Conservation (phyloP, 1,140 invertebrate species). For the Luehdorfia chinensis region DNA sequence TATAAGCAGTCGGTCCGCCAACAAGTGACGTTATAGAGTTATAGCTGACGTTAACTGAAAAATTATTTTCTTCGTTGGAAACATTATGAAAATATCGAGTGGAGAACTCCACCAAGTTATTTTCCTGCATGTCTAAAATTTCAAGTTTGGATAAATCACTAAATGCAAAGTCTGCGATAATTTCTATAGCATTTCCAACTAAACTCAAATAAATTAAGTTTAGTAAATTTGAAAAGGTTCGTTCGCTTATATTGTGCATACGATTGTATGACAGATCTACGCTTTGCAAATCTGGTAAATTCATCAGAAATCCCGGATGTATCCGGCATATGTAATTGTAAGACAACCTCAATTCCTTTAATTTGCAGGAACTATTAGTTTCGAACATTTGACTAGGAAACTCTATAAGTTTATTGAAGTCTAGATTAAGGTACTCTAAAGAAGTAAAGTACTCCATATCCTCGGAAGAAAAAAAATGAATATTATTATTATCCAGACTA, state of each 20-base stretch:
- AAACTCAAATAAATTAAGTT: constrained; percentile 81
- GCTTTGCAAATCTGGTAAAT: constrained; percentile 79
- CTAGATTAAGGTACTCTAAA: constrained; percentile 89
- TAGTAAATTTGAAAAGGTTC: constrained; percentile 79
- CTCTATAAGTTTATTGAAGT: constrained; percentile 85
- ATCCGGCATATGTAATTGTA: constrained; percentile 82
- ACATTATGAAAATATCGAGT: constrained; percentile 81
- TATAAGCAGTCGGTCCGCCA: constrained; percentile 76
- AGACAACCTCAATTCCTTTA: constrained; percentile 86
- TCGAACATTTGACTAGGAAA: constrained; percentile 82
- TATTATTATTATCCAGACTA: constrained; percentile 91
- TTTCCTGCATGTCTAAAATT: constrained; percentile 84
- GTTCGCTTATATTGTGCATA: constrained; percentile 67
- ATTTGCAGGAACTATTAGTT: constrained; percentile 80
- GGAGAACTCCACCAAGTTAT: constrained; percentile 80
- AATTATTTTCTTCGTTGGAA: constrained; percentile 74
- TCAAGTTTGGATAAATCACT: constrained; percentile 79
- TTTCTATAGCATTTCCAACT: constrained; percentile 79
- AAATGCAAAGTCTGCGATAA: constrained; percentile 79
- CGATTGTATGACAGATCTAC: constrained; percentile 84
- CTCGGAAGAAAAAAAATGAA: constrained; percentile 81
- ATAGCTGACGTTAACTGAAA: constrained; percentile 82
- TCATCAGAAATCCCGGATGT: constrained; percentile 79
- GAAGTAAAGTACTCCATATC: constrained; percentile 79
- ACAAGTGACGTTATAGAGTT: constrained; percentile 80